Conservation (phyloP, 2,888 invertebrate species). For the Agriopis leucophaearia region DNA sequence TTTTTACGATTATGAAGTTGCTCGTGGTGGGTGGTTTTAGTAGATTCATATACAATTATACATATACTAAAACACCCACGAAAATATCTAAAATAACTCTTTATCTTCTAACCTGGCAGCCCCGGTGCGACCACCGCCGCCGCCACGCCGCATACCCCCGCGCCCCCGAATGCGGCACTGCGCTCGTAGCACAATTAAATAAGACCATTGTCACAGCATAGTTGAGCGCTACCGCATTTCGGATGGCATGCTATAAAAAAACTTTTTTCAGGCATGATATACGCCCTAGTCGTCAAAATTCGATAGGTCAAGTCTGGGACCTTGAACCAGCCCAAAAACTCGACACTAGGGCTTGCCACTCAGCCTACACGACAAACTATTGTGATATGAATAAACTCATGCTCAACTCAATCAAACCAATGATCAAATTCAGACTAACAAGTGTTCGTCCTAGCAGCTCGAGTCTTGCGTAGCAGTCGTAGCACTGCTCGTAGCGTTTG, state of each 20-base stretch:
- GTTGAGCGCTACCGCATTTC: conserved; percentile 1
- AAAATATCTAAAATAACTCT: not conserved
- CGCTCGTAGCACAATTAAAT: conserved; percentile 55
- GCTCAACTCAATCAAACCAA: no score
- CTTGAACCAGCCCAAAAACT: no score
- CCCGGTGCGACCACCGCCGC: conserved; percentile 52
- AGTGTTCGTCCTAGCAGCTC: not conserved
- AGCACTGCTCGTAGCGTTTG: not conserved
- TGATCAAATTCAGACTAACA: no score
- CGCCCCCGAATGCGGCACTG: conserved; percentile 84
- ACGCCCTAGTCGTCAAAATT: not conserved
- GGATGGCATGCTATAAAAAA: not conserved
- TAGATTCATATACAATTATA: no score
- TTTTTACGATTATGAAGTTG: no score
- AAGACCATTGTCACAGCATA: conserved; percentile 21
- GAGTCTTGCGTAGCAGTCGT: not conserved
- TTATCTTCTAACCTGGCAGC: conserved; percentile 50
- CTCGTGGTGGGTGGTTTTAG: no score
- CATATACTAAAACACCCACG: not conserved
- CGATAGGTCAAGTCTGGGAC: not conserved
- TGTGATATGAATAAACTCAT: no score
- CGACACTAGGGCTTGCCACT: no score
- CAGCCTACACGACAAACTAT: no score
- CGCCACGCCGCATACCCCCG: conserved; percentile 61
- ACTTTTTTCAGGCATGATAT: not conserved